Conservation (phyloP, 2,797 vertebrate species). For the Falco biarmicus region DNA sequence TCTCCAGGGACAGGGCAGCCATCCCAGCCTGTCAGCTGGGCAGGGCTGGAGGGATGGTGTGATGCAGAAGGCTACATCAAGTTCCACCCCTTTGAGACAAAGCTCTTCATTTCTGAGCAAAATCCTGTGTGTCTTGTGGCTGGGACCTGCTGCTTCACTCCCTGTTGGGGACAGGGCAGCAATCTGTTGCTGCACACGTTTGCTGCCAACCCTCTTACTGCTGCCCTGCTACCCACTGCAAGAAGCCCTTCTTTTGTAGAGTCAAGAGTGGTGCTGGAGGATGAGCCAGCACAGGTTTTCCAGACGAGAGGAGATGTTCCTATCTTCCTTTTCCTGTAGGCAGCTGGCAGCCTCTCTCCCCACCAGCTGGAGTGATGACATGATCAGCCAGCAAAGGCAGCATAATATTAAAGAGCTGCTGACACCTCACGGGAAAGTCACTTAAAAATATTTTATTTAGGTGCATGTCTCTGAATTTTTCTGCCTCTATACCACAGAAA, state of each 20-base stretch:
- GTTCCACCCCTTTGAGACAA: not conserved
- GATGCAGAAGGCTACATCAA: not conserved
- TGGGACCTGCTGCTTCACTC: not conserved
- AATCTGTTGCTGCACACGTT: accelerated
- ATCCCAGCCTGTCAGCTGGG: not conserved
- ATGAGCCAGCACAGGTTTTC: not conserved
- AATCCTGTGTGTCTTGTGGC: accelerated
- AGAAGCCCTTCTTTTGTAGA: not conserved
- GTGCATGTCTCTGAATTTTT: not conserved
- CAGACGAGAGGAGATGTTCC: not conserved
- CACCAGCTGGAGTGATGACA: slow-evolving; percentile 9
- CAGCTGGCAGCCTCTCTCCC: slow-evolving; percentile 23
- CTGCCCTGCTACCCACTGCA: not conserved
- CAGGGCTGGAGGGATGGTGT: not conserved
- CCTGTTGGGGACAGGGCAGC: accelerated
- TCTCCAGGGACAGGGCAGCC: not conserved
- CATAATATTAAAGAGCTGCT: not conserved
- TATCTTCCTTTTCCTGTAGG: not conserved
- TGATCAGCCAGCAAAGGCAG: not conserved
- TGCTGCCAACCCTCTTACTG: not conserved
- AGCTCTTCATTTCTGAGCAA: not conserved
- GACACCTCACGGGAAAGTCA: slow-evolving; percentile 9
- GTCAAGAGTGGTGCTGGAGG: not conserved
- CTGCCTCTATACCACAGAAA: not conserved
- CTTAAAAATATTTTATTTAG: slow-evolving; percentile 7